A percentile compares a stretch with the other conserved stretches of the same genome.
Evolutionary conservation across 1,140 invertebrate species (phyloP).

Genomic region (Nomia melanderi): DNA sequence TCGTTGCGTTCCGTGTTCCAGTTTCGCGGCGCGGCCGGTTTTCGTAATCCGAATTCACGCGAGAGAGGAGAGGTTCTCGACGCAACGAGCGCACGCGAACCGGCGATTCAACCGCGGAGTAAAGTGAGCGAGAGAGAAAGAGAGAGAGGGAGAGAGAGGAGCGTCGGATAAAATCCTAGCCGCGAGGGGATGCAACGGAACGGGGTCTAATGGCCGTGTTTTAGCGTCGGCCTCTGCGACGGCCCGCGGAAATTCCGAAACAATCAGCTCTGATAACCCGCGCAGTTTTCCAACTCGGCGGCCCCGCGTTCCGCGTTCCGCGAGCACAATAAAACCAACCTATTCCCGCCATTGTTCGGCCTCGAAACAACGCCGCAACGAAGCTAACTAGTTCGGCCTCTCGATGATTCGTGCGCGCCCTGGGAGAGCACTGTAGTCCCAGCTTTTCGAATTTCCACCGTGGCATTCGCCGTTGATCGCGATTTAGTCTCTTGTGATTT

Average conservation of each 20-base stretch:
- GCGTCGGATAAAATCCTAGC: no score
- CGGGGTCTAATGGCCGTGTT: not conserved
- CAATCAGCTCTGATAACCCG: constrained; percentile 16
- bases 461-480: no score
- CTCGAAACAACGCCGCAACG: not conserved
- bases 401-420: not conserved
- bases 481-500: no score
- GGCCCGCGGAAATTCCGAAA: not conserved
- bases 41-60: not conserved
- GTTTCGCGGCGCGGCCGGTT: no score
- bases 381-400: not conserved
- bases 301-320: not conserved
- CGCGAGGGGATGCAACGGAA: not conserved
- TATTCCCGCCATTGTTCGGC: constrained; percentile 13
- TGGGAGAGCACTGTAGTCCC: no score
- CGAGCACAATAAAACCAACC: constrained; percentile 16
- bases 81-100: not conserved
- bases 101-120: no score
- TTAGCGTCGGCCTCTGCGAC: not conserved
- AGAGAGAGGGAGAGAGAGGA: no score
- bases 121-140: no score
- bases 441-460: no score
- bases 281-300: constrained; percentile 14
- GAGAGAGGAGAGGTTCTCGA: not conserved
- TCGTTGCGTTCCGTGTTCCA: no score